Evolutionary conservation across 2,797 vertebrate species (phyloP), one percentile per base, ranked within the genome.

Genomic region (Sebastes minor): DNA sequence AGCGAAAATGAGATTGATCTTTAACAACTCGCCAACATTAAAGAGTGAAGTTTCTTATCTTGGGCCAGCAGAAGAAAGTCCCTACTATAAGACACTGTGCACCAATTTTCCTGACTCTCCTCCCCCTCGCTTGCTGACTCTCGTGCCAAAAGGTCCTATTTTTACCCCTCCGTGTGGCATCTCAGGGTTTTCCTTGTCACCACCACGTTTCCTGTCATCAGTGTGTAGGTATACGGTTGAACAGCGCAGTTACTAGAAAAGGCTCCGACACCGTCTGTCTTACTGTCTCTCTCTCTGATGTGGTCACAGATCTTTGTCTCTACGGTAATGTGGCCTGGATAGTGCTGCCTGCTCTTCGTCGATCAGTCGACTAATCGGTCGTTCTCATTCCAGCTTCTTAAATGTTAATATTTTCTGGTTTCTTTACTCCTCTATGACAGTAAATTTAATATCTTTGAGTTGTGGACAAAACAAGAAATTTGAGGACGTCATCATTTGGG

Each of bases 101-200:
- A 42, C 92, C 93, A 94, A 90, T 93, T 96, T 78, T 87, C 87
- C 62, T 57, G 35, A 74, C 78, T 88, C 66, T 76, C 52, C 86
- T 76, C 79, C 79, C 76, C 64, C 78, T 71, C 78, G 55, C 35
- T 76, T 57, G 42, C 95, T 81, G 32, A 79, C 92, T 95, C 93
- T 94, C 89, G 90, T 95, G 93, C 94, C 93, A 92, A 87, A 84
- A 93, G 93, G 93, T 38, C 95, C 95, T 96, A 96, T 97, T 96
- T 96, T 96, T 96, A 95, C 95, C 91, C 86, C 91, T 86, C 67
- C 79, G 87, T 92, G 93, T 89, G 94, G 92, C 93, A 94, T 90
- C 87, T 94, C 92, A 95, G 94, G 95, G 94, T 96, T 96, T 96
- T 96, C 95, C 94, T 96, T 88, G 89, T 91, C 89, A 92, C 89